phyloP scores from a whole-genome alignment of 2,797 vertebrate genomes.

The Valencia hispanica region DNA sequence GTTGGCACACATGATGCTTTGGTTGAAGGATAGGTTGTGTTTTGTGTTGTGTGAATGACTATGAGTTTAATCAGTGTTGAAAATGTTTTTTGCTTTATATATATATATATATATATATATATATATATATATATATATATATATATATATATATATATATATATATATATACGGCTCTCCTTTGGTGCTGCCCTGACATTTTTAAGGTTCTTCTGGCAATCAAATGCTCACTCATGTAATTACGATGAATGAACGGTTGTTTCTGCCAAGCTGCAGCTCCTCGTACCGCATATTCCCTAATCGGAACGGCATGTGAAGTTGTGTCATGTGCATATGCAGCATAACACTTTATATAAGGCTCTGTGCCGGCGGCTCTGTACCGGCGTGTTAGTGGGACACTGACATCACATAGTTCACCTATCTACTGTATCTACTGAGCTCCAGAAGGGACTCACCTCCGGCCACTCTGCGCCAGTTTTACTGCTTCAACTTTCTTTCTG shows the following conservation, averaged over 20 bases:
- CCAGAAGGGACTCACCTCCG: constrained; percentile 5
- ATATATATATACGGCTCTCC: not conserved
- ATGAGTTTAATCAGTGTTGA: not conserved
- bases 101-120: too few species aligned
- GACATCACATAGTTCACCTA: constrained; percentile 15
- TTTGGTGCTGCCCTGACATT: not conserved
- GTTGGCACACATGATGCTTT: not conserved
- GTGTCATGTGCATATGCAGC: constrained; percentile 49
- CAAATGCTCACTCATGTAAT: not conserved
- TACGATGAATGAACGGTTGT: not conserved
- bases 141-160: not conserved
- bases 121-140: too few species aligned
- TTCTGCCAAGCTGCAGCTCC: not conserved
- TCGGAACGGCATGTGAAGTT: constrained; percentile 31
- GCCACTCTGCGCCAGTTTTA: not conserved
- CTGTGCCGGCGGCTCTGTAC: constrained; percentile 22
- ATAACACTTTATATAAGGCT: constrained; percentile 60
- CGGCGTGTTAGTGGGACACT: constrained; percentile 40
- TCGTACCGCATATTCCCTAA: not conserved
- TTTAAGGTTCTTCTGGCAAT: not conserved
- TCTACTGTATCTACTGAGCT: constrained; percentile 6
- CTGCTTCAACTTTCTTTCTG: not conserved
- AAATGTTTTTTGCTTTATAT: not conserved
- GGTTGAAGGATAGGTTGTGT: not conserved
- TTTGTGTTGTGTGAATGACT: not conserved